phyloP scores from a whole-genome alignment of 2,888 invertebrate species.

The Aricia artaxerxes region DNA sequence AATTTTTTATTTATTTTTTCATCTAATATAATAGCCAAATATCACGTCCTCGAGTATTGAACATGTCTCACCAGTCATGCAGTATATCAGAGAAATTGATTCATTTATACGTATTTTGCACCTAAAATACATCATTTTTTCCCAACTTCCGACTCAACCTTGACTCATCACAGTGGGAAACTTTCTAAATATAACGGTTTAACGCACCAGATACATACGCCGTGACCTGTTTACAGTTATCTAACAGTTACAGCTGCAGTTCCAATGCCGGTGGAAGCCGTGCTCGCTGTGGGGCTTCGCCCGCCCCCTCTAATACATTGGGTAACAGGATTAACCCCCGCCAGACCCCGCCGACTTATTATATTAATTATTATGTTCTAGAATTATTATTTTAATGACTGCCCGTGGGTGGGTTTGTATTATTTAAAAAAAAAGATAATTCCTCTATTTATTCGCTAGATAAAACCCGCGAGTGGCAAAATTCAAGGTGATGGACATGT shows the following conservation, averaged over 20 bases:
- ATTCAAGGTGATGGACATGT: no score
- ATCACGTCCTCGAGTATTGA: no score
- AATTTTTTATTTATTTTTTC: no score
- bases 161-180: background rate
- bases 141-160: background rate
- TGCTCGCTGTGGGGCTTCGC: conserved; percentile 25
- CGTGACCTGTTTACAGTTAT: conserved; percentile 25
- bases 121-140: background rate
- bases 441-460: background rate
- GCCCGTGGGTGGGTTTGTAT: background rate
- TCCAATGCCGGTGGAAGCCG: conserved; percentile 31
- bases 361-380: conserved; percentile 32
- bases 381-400: background rate
- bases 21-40: no score
- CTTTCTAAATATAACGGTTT: conserved; percentile 12
- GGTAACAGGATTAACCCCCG: conserved; percentile 65
- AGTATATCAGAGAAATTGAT: no score
- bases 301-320: conserved; percentile 54
- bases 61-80: no score
- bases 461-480: background rate
- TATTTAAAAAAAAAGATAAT: background rate
- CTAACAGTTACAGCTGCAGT: conserved; percentile 25
- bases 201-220: conserved; percentile 4
- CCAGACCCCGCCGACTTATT: conserved; percentile 41
- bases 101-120: no score